Base-by-base conservation (phyloP, 2,797 vertebrate genomes). In the Anguilla obscura region DNA sequence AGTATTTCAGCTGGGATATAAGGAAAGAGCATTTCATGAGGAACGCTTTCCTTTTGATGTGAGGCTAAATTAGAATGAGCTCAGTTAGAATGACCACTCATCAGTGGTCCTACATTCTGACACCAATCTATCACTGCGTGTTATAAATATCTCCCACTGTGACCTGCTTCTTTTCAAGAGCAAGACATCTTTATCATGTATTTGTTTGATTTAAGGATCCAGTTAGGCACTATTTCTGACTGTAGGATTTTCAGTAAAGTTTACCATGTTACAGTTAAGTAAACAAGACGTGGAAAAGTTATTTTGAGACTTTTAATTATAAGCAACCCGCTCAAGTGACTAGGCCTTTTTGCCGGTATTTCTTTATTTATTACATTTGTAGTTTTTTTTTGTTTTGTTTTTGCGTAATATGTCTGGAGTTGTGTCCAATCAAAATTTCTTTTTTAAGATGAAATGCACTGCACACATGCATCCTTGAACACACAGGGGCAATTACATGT, bases 401-500 rank as follows among this genome's bases (percentile, higher is more conserved):
- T 14, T 48, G n/a, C 76, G 48, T 76, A 86, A 71, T 14, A 90
- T 88, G 88, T 88, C 85, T 76, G 85, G 83, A 63, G 24, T 18
- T 66, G 63, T 88, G 85, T 66, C 33, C 24, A 82, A 89, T 89
- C 86, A 87, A 89, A 88, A 88, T 91, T 90, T 85, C 58, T 87
- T 89, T 89, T 86, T 54, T 90, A 36, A 87, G 63, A 90, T 90
- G 86, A 88, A 88, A 87, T 83, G 84, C 90, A 84, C 87, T 74
- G 74, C 80, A 66, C 90, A 91, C 89, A 88, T 21, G 36, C 88
- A 91, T 89, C 80, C 85, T 86, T 89, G 40, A 5, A 5, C 89
- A 88, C 87, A 56, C 76, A 85, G 85, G 87, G 80, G 88, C 79
- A 87, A 89, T 90, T 89, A 90, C 91, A 85, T 90, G n/a, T 91